A percentile compares a stretch with the other conserved stretches of the same genome.
These are phyloP conservation scores for Dufourea novaeangliae DNA, from an alignment of 1,140 invertebrate genomes.

Conservation along the genomic window DNA sequence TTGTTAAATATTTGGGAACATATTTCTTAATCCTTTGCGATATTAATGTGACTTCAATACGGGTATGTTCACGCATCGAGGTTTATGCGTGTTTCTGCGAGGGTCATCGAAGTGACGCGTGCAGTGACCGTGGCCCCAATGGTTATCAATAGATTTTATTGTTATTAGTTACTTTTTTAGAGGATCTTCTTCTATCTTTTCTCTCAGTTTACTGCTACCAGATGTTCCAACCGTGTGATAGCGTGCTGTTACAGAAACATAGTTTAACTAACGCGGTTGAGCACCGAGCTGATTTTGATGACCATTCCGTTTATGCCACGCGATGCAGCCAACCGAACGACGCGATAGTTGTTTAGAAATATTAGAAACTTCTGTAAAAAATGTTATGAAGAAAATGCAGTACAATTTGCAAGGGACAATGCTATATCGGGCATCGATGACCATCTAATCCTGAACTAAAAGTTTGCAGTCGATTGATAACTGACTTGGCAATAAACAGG, in stretches of 20 bases:
- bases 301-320: too few relatives aligned
- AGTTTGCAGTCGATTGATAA: too few relatives aligned
- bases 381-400: too few relatives aligned
- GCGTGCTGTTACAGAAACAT: too few relatives aligned
- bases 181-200: neutral
- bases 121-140: neutral
- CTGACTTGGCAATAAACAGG: too few relatives aligned
- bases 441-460: too few relatives aligned
- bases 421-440: too few relatives aligned
- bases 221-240: neutral
- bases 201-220: neutral
- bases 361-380: too few relatives aligned
- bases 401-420: too few relatives aligned
- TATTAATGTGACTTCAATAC: neutral
- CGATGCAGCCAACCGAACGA: too few relatives aligned
- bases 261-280: neutral
- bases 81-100: neutral
- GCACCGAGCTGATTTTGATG: too few relatives aligned
- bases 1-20: neutral
- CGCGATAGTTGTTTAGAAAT: too few relatives aligned
- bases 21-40: neutral
- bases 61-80: neutral
- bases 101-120: neutral
- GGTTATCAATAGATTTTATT: conserved; percentile 5
- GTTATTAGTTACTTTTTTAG: conserved; percentile 1